A percentile compares a stretch with the other conserved stretches of the same genome.
phyloP scores from a whole-genome alignment of 2,888 invertebrate genomes.

The Meteorus cinctellus region DNA sequence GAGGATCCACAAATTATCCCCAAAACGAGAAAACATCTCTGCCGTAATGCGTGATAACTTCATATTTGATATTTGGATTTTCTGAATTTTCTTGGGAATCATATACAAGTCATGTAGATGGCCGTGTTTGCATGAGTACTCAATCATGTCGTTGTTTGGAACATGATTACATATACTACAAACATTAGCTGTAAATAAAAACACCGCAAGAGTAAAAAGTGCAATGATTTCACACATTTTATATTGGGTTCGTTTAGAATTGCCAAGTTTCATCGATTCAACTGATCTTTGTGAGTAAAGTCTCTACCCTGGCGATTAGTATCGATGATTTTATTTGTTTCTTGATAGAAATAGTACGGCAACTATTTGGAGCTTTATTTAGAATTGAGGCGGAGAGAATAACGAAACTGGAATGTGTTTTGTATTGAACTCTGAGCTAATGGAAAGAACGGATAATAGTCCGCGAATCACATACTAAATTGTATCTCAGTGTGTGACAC shows the following conservation, averaged over 20 bases:
- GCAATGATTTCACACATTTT: slow-evolving; percentile 54
- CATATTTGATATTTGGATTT: slow-evolving; percentile 63
- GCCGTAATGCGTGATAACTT: slow-evolving; percentile 57
- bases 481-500: slow-evolving; percentile 64
- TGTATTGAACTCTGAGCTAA: not conserved
- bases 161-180: slow-evolving; percentile 58
- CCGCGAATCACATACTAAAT: slow-evolving; percentile 62
- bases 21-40: slow-evolving; percentile 62
- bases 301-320: too few relatives aligned
- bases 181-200: slow-evolving; percentile 49
- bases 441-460: not conserved
- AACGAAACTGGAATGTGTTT: slow-evolving; percentile 39
- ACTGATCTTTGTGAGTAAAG: too few relatives aligned
- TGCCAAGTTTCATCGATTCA: too few relatives aligned
- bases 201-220: slow-evolving; percentile 42
- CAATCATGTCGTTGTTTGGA: slow-evolving; percentile 61
- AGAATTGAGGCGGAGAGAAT: not conserved
- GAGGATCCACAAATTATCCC: slow-evolving; percentile 61
- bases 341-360: too few relatives aligned
- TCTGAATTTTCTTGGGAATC: slow-evolving; percentile 59
- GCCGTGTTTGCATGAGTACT: slow-evolving; percentile 64
- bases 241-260: not conserved
- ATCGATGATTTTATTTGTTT: too few relatives aligned
- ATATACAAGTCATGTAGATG: slow-evolving; percentile 56
- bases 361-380: too few relatives aligned